Percentiles rank a stretch among this genome's conserved stretches.
phyloP scores from a whole-genome alignment of 2,888 invertebrate genomes.

The Dolichopus griseipennis region DNA sequence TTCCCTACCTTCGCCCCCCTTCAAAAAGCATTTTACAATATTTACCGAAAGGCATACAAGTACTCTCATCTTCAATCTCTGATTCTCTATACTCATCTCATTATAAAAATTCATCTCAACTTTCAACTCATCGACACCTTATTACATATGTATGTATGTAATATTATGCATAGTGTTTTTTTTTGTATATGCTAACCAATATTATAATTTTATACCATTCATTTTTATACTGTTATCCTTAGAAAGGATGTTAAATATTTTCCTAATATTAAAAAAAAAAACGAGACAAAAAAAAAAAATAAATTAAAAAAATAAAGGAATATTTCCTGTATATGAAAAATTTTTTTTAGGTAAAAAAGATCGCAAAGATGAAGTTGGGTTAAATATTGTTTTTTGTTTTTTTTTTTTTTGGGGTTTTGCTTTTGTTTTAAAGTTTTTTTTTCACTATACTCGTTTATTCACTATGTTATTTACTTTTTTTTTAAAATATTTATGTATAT shows the following conservation, averaged over 20 bases:
- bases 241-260: conserved; percentile 6
- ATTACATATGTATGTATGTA: background rate
- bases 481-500: background rate
- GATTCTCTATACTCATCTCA: no score
- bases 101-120: background rate
- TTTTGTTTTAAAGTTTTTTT: background rate
- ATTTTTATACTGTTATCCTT: background rate
- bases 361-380: background rate
- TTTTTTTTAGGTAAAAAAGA: background rate
- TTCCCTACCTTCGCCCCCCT: no score
- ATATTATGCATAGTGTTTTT: background rate
- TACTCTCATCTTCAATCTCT: background rate
- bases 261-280: background rate
- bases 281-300: no score
- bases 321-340: no score
- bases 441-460: background rate
- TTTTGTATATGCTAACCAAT: background rate
- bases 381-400: background rate
- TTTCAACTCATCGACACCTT: background rate
- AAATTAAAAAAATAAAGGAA: no score
- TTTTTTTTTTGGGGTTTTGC: background rate
- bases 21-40: background rate
- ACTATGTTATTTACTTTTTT: background rate
- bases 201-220: background rate
- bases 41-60: background rate